Evolutionary conservation across 2,797 vertebrate genomes (phyloP), one percentile per base, ranked within the genome.

Genomic region (Clamator glandarius): DNA sequence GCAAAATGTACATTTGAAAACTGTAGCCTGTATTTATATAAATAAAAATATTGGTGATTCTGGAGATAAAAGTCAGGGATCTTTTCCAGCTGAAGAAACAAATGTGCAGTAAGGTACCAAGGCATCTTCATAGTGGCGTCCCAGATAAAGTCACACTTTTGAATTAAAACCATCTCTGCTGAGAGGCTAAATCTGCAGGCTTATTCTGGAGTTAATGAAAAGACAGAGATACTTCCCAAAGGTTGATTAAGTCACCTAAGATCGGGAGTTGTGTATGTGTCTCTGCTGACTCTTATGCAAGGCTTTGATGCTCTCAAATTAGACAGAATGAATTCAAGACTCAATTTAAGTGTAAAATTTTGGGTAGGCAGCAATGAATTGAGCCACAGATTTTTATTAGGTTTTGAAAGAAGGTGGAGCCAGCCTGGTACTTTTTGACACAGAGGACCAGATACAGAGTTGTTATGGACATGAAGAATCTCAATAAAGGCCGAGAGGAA

Each of bases 111-210:
- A 61, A 59, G 12, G 50, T 95, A 86, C 77, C 61, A 91, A 93
- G 69, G 54, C 51, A 86, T 86, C 79, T 94, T 81, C 59, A 73
- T 81, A 66, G 76, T 95, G 90, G 59, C 92, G 94, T 93, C 92
- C 46, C 51, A 41, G 76, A 76, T 96, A 94, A 91, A 84, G 94
- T 87, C 90, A 92, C 67, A n/a, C 70, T 78, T 91, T 59, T 28
- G 88, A 84, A 87, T 95, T 93, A 73, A 92, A 95, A 87, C 88
- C 48, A 46, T 76, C 77, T 86, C 77, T 90, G 31, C 42, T 50
- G 59, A 79, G 83, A 91, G 73, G 48, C 46, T 48, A 19, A 72
- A 66, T 85, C 61, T 91, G 11, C 84, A 26, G 39, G 31, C 87
- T 48, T 58, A 24, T 84, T 78, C 28, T 93, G 87, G 28, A 81